Evolutionary conservation across 30 jellyfish, hydroid and myxozoan species (phyloP).

Genomic region (Chrysaora quinquecirrha): DNA sequence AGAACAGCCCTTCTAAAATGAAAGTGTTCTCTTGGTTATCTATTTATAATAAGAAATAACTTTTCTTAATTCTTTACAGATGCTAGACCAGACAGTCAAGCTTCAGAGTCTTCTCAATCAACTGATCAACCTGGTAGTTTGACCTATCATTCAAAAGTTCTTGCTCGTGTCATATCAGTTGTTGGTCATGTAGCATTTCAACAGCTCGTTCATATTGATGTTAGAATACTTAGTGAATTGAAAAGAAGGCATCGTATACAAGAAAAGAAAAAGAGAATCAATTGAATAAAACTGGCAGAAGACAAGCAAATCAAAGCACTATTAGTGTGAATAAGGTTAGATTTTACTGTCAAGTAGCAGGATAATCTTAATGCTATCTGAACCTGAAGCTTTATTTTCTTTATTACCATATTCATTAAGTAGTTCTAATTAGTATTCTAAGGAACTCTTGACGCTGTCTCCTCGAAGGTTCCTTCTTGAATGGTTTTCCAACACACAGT

Average conservation of each 20-base stretch:
- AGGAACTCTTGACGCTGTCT: too few relatives aligned
- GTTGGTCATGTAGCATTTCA: conserved; percentile 93
- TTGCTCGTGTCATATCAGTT: conserved; percentile 86
- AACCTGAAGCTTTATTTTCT: too few relatives aligned
- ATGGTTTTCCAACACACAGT: too few relatives aligned
- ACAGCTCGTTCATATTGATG: conserved; percentile 89
- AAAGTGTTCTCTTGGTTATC: too few relatives aligned
- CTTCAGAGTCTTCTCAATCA: background rate
- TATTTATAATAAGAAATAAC: too few relatives aligned
- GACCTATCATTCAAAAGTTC: conserved; percentile 69
- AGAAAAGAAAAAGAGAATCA: conserved; percentile 78
- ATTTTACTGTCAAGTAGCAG: too few relatives aligned
- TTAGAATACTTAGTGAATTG: conserved; percentile 79
- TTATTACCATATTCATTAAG: too few relatives aligned
- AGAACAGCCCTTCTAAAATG: too few relatives aligned
- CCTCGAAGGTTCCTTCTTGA: too few relatives aligned
- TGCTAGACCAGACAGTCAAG: conserved; percentile 1
- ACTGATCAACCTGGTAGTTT: background rate
- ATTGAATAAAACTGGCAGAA: conserved; percentile 35
- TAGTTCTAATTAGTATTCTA: too few relatives aligned
- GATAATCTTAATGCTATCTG: too few relatives aligned
- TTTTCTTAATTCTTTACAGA: too few relatives aligned
- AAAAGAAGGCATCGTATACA: conserved; percentile 87
- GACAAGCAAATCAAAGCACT: conserved; percentile 15
- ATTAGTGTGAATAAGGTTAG: conserved; percentile 11